Evolutionary conservation across 2,113 vertebrate genomes (phyloP).

Genomic region (Prietella phreatophila): DNA sequence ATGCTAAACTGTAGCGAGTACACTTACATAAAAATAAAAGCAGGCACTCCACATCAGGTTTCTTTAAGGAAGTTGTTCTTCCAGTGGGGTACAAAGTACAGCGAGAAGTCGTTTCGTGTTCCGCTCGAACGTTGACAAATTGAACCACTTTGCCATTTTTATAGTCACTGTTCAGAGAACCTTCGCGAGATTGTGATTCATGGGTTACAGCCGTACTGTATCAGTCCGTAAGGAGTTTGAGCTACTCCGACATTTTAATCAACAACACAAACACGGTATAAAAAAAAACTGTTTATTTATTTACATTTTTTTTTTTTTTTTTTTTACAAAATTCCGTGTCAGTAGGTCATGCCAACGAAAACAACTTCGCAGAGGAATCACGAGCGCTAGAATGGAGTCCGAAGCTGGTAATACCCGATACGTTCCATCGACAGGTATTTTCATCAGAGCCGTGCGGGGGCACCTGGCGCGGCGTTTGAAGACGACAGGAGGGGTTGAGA

Average conservation of each 20-base stretch:
- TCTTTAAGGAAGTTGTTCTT: not conserved
- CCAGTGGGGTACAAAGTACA: not conserved
- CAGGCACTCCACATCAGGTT: too few species aligned
- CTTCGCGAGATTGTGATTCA: conserved; percentile 31
- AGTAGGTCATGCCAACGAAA: conserved; percentile 13
- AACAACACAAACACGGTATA: not conserved
- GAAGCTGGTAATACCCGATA: conserved; percentile 19
- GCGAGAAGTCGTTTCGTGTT: not conserved
- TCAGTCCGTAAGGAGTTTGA: not conserved
- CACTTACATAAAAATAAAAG: not conserved
- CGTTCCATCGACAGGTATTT: conserved; percentile 39
- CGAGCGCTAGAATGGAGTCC: not conserved
- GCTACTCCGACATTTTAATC: conserved; percentile 39
- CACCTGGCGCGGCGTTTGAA: conserved; percentile 36
- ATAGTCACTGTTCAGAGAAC: conserved; percentile 19
- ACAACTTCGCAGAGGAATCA: not conserved
- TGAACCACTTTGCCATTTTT: not conserved
- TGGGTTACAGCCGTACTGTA: not conserved
- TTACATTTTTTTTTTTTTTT: not conserved
- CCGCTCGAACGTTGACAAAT: conserved; percentile 10
- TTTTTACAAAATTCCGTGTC: not conserved
- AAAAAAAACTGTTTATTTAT: too few species aligned
- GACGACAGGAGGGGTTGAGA: conserved; percentile 44
- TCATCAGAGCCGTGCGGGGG: conserved; percentile 25
- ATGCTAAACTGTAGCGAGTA: not conserved